Conservation (phyloP, 2,113 vertebrate species). For the Brachyistius frenatus region DNA sequence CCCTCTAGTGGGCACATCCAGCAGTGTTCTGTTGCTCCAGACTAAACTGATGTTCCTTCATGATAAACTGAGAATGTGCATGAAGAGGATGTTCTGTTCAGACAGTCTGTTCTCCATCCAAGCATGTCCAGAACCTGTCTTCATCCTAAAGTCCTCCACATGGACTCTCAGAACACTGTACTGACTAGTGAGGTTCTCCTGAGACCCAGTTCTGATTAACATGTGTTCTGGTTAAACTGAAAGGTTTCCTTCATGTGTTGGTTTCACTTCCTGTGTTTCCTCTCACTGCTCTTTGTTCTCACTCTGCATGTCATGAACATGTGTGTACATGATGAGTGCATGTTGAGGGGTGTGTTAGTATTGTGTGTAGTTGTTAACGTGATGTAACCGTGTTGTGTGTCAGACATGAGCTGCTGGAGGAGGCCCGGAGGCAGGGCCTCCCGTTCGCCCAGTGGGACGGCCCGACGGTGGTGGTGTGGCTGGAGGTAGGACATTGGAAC, state of each 20-base stretch:
- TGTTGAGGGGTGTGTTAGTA: not conserved
- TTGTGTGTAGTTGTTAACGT: no score
- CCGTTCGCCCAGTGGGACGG: slow-evolving; percentile 99
- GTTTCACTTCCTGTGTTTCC: slow-evolving; percentile 38
- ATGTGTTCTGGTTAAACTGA: slow-evolving; percentile 2
- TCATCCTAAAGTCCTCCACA: not conserved
- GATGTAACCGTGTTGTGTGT: slow-evolving; percentile 19
- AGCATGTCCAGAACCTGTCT: slow-evolving; percentile 56
- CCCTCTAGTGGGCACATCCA: slow-evolving; percentile 46
- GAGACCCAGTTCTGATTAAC: not conserved
- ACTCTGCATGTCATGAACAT: slow-evolving; percentile 55
- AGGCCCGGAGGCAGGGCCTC: slow-evolving; percentile 93
- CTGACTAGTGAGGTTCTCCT: not conserved
- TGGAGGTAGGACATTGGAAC: slow-evolving; percentile 87
- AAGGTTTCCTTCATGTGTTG: not conserved
- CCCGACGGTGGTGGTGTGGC: slow-evolving; percentile 96
- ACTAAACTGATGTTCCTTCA: not conserved
- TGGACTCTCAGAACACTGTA: slow-evolving; percentile 27
- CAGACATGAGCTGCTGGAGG: slow-evolving; percentile 94
- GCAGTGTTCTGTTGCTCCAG: no score
- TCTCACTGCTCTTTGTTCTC: slow-evolving; percentile 47
- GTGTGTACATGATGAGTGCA: no score
- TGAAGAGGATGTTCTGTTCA: slow-evolving; percentile 24
- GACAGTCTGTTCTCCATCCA: slow-evolving; percentile 12
- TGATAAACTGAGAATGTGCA: slow-evolving; percentile 34